A percentile compares a stretch with the other conserved stretches of the same genome.
Conservation (phyloP, 1,140 invertebrate genomes). For the Aphis craccivora region DNA sequence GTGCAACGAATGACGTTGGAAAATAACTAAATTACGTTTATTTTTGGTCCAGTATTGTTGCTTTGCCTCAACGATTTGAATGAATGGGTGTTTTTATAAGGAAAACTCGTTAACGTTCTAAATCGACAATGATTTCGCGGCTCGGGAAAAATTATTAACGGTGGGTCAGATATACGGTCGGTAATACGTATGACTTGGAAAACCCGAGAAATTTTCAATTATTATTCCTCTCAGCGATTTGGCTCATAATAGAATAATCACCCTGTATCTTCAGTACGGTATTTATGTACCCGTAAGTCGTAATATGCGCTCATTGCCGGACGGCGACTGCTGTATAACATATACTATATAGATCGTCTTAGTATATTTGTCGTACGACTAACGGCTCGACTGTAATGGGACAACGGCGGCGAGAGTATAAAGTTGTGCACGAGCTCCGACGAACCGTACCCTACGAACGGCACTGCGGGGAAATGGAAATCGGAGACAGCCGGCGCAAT, state of each 20-base stretch:
- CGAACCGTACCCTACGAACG: conserved; percentile 1
- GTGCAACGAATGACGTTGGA: neutral
- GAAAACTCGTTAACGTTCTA: neutral
- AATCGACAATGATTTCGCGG: neutral
- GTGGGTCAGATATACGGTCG: neutral
- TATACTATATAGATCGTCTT: neutral
- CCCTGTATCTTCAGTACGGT: neutral
- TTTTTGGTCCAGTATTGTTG: neutral
- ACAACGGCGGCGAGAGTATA: neutral
- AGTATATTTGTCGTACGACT: neutral
- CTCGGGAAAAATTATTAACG: neutral
- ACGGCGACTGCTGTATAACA: neutral
- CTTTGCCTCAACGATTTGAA: neutral
- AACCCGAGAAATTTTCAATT: neutral
- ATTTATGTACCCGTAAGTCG: neutral
- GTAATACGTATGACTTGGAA: neutral
- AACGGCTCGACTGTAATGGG: neutral
- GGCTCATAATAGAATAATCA: neutral
- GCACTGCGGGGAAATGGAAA: conserved; percentile 26
- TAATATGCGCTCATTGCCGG: neutral
- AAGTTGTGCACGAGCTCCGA: neutral
- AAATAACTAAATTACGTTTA: neutral
- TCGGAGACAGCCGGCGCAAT: neutral
- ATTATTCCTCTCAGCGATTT: neutral
- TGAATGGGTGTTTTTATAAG: neutral